A percentile compares a stretch with the other conserved stretches of the same genome.
Conservation (phyloP, 2,113 vertebrate genomes). For the Charadrius vociferus region DNA sequence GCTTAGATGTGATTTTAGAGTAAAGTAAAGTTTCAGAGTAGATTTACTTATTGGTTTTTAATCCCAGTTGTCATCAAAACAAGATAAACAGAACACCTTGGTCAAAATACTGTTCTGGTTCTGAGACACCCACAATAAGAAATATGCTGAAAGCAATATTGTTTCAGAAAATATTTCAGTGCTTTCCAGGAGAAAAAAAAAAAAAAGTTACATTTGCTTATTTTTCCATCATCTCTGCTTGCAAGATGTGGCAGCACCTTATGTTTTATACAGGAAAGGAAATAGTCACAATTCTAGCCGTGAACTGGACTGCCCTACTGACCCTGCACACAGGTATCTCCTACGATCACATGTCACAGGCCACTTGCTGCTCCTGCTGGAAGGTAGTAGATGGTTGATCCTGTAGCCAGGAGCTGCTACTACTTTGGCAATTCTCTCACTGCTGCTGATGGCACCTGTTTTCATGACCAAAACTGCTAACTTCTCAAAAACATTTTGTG, state of each 20-base stretch:
- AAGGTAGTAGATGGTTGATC: not conserved
- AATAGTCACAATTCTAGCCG: not conserved
- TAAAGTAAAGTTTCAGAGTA: not conserved
- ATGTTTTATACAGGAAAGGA: not conserved
- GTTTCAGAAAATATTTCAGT: not conserved
- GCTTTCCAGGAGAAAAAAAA: not conserved
- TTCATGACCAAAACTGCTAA: not conserved
- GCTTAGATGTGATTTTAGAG: not conserved
- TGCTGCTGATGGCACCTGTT: not conserved
- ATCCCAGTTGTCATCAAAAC: not conserved
- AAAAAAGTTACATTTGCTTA: not conserved
- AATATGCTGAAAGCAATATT: not conserved
- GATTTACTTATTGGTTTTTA: not conserved
- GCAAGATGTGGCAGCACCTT: not conserved
- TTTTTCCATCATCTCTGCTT: not conserved
- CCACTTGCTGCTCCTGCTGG: not conserved
- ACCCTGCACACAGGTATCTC: not conserved
- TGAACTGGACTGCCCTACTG: not conserved
- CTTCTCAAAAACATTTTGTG: not conserved
- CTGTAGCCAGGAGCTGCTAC: not conserved
- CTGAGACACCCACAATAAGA: not conserved
- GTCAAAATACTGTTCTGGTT: not conserved
- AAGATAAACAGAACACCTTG: not conserved
- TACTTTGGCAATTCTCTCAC: not conserved
- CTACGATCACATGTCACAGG: not conserved